Conservation (phyloP, 1,140 invertebrate species). For the Eurosta solidaginis region DNA sequence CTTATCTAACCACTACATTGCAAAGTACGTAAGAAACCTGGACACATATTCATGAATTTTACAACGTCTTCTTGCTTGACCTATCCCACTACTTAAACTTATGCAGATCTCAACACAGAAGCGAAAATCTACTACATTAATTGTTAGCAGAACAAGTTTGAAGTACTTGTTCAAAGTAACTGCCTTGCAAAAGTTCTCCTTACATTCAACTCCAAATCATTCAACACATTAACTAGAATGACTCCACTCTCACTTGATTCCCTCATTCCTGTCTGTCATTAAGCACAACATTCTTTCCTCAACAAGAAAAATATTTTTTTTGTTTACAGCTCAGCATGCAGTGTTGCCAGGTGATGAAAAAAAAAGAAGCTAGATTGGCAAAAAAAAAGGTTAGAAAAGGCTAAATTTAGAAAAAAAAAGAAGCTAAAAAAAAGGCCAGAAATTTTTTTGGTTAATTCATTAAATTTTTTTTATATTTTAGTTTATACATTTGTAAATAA, state of each 20-base stretch:
- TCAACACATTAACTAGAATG: not conserved
- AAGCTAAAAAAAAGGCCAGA: no score
- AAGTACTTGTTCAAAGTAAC: not conserved
- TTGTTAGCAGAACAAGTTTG: not conserved
- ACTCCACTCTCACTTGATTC: not conserved
- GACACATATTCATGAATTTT: not conserved
- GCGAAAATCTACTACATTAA: not conserved
- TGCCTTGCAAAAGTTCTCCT: not conserved
- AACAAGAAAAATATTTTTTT: not conserved
- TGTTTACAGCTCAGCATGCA: not conserved
- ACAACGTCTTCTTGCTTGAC: constrained; percentile 6
- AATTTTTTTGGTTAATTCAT: no score
- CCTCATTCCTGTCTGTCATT: not conserved
- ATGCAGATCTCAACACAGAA: not conserved
- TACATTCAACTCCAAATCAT: not conserved
- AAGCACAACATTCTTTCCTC: not conserved
- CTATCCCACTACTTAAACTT: not conserved
- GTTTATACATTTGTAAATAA: no score
- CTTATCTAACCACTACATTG: no score
- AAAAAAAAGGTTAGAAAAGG: no score
- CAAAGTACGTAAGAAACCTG: not conserved
- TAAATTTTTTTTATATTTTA: no score
- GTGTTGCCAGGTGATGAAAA: no score
- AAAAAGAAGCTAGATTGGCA: no score
- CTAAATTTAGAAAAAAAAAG: no score